A percentile compares a stretch with the other conserved stretches of the same genome.
These are phyloP conservation scores for Cosmorhoe ocellata DNA, from an alignment of 2,888 invertebrate genomes.

Conservation along the genomic window DNA sequence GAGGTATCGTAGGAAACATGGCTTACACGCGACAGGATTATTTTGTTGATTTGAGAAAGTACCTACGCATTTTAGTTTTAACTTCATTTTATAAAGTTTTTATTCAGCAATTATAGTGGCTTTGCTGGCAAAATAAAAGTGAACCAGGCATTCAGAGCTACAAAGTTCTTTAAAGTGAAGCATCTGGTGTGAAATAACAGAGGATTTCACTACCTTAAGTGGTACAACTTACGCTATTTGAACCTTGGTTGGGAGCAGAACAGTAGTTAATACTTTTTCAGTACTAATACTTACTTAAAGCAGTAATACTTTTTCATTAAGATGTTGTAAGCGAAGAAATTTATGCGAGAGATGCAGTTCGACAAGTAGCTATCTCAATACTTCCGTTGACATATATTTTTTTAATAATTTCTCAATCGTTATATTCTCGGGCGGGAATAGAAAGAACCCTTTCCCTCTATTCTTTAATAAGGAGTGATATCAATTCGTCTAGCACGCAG, in stretches of 20 bases:
- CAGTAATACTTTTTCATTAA: constrained; percentile 14
- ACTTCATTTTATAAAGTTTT: constrained; percentile 12
- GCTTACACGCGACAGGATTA: background rate
- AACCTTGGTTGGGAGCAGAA: constrained; percentile 11
- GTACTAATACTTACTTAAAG: too few relatives aligned
- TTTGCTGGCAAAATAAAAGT: constrained; percentile 35
- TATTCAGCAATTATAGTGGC: constrained; percentile 17
- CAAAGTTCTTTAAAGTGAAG: constrained; percentile 66
- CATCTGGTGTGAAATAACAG: constrained; percentile 60
- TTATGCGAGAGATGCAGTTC: background rate
- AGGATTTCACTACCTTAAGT: constrained; percentile 28
- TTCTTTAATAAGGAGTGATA: too few relatives aligned
- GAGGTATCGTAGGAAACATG: too few relatives aligned
- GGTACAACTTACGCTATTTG: constrained; percentile 21
- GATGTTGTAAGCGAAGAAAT: constrained; percentile 4
- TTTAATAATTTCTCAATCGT: too few relatives aligned
- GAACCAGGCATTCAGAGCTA: constrained; percentile 59
- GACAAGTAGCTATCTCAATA: too few relatives aligned
- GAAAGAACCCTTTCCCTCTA: too few relatives aligned
- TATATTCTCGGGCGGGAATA: too few relatives aligned
- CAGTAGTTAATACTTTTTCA: constrained; percentile 17
- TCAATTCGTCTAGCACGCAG: too few relatives aligned
- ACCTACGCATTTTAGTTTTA: constrained; percentile 1
- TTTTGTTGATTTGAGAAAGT: background rate
- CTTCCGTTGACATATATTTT: too few relatives aligned